Percentiles rank a stretch among this genome's conserved stretches.
Evolutionary conservation across 1,140 invertebrate genomes (phyloP).

Genomic region (Drosophila fuyamai): DNA sequence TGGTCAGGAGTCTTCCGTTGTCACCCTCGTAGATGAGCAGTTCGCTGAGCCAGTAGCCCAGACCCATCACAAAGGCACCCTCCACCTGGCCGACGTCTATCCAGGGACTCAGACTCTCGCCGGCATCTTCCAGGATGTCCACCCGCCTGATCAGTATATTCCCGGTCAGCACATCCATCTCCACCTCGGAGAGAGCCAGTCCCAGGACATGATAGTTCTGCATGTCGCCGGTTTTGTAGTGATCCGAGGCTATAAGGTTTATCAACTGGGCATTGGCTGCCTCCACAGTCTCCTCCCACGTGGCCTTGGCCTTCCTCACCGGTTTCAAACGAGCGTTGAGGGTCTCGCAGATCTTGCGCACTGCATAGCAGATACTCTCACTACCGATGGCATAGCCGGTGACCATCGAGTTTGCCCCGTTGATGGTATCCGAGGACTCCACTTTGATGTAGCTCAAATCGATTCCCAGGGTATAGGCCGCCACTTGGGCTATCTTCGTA

Average conservation of each 20-base stretch:
- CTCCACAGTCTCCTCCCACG: constrained; percentile 88
- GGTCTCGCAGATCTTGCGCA: constrained; percentile 88
- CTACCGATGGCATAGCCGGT: constrained; percentile 91
- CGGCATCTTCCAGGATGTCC: constrained; percentile 91
- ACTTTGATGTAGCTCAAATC: constrained; percentile 89
- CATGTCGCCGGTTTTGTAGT: constrained; percentile 86
- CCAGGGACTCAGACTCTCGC: constrained; percentile 90
- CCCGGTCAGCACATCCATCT: constrained; percentile 92
- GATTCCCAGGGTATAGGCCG: constrained; percentile 90
- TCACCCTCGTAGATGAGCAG: constrained; percentile 87
- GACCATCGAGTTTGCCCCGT: constrained; percentile 88
- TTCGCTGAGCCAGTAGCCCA: constrained; percentile 93
- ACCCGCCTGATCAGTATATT: constrained; percentile 88
- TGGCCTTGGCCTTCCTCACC: constrained; percentile 86
- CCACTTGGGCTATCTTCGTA: constrained; percentile 90
- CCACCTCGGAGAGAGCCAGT: constrained; percentile 88
- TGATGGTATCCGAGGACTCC: constrained; percentile 88
- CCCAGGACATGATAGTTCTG: constrained; percentile 88
- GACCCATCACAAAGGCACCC: constrained; percentile 94
- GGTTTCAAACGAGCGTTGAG: constrained; percentile 87
- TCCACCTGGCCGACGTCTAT: constrained; percentile 95
- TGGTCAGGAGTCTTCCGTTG: constrained; percentile 87
- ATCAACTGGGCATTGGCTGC: constrained; percentile 86
- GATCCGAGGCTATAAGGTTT: constrained; percentile 88
- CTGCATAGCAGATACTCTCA: constrained; percentile 84